Evolutionary conservation across 1,140 invertebrate species (phyloP).

Genomic region (Euura lappo): DNA sequence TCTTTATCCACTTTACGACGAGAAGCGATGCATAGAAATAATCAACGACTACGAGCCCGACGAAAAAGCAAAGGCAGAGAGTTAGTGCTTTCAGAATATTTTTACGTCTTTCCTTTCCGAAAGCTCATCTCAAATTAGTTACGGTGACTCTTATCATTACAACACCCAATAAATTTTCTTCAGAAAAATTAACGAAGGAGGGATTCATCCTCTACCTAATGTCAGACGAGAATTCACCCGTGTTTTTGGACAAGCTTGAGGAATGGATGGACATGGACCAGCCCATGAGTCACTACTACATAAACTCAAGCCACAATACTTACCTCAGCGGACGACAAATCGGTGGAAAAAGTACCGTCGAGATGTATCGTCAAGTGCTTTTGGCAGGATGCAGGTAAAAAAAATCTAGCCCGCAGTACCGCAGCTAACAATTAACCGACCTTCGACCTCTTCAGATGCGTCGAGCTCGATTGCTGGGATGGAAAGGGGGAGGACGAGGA

Average conservation of each 20-base stretch:
- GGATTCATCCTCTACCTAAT: conserved; percentile 98
- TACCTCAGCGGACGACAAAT: conserved; percentile 97
- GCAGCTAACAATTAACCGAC: not conserved
- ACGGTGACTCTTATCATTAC: too few relatives aligned
- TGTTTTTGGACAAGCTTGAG: conserved; percentile 97
- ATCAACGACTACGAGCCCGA: conserved; percentile 93
- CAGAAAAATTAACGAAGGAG: conserved; percentile 85
- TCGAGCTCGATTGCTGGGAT: conserved; percentile 99
- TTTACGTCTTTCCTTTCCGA: not conserved
- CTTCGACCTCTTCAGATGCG: conserved; percentile 72
- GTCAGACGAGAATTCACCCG: conserved; percentile 99
- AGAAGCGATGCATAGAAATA: conserved; percentile 91
- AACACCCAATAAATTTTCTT: conserved; percentile 9
- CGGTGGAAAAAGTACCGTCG: conserved; percentile 96
- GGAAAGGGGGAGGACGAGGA: conserved; percentile 96
- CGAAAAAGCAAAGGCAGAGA: conserved; percentile 75
- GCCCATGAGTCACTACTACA: conserved; percentile 96
- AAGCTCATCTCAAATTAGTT: not conserved
- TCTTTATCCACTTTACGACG: conserved; percentile 95
- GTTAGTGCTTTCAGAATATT: conserved; percentile 60
- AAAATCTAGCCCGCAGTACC: not conserved
- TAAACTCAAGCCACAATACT: conserved; percentile 99
- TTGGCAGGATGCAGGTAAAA: conserved; percentile 90
- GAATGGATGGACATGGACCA: conserved; percentile 99
- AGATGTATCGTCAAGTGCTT: conserved; percentile 98